Evolutionary conservation across 2,888 invertebrate genomes (phyloP), one percentile per base, ranked within the genome.

Genomic region (Leptopilina myrica): DNA sequence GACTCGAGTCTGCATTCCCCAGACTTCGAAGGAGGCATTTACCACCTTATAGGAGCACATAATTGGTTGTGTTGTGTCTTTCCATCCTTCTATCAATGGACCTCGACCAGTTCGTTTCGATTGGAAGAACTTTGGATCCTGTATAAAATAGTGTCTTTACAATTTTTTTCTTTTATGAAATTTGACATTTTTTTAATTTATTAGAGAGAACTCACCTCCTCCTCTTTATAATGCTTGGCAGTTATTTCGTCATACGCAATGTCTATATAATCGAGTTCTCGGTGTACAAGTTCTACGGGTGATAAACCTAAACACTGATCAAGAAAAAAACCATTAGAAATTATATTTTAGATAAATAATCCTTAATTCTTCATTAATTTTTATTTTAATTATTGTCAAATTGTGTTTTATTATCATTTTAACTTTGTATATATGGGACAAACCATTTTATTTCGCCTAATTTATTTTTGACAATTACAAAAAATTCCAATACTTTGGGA

Each of bases 1-100:
- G 0, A 97, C 97, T 91, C 94, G 95, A 2, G 97, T 97, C 92
- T 98, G 98, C 81, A 98, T 92, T 0, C 98, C 98, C 97, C 98
- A 98, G 5, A 98, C 96, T 92, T 98, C 98, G 91, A 98, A 98
- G 81, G 95, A 96, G 53, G 96, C 96, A 89, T 95, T 94, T 0
- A 98, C 97, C 77, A 96, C 92, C 92, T 98, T 98, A 89, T 98
- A 98, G 81, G 98, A 98, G 92, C 98, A 98, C 98, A 98, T 98
- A 75, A 98, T 95, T 0, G 98, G 98, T 81, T 93, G 93, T 49
- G 93, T 94, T 0, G 93, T 93, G 15, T 95, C 94, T 76, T 95
- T 93, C 98, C 98, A 98, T 4, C 96, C 96, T 90, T 97, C 96
- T 26, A 95, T 93, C 6, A 98, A 92, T 0, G 97, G 97, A 0